A percentile compares a stretch with the other conserved stretches of the same genome.
Evolutionary conservation across 1,140 invertebrate genomes (phyloP).

Genomic region (Alviniconcha marisindica): DNA sequence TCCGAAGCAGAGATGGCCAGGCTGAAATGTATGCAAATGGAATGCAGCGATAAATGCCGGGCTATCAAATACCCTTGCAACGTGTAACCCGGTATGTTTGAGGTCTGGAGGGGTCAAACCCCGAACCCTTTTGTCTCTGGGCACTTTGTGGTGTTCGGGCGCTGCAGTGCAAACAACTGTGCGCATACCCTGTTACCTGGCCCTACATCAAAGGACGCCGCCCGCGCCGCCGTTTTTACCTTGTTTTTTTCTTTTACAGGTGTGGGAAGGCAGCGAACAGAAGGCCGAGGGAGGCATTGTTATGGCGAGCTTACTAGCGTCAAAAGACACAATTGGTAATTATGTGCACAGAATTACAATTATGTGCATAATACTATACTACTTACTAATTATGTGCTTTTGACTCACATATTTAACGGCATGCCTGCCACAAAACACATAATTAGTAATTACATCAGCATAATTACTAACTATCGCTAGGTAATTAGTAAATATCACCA

Average conservation of each 20-base stretch:
- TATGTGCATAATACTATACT: too few species aligned
- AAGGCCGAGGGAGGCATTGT: too few species aligned
- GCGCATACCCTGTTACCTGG: constrained; percentile 1
- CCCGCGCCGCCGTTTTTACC: constrained; percentile 1
- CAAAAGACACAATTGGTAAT: too few species aligned
- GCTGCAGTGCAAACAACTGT: constrained; percentile 13
- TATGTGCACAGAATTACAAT: too few species aligned
- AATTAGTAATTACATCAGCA: too few species aligned
- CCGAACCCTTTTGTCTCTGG: not conserved
- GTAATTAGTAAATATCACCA: too few species aligned
- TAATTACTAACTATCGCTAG: too few species aligned
- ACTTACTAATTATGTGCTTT: too few species aligned
- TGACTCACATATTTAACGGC: too few species aligned
- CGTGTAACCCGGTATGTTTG: constrained; percentile 1
- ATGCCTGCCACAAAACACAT: too few species aligned
- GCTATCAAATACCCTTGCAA: not conserved
- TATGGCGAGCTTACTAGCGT: too few species aligned
- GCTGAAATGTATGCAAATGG: constrained; percentile 9
- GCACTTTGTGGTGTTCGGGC: not conserved
- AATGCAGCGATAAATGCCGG: constrained; percentile 19
- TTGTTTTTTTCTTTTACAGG: not conserved
- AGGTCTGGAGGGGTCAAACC: not conserved
- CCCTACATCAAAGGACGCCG: constrained; percentile 15
- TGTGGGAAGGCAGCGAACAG: not conserved
- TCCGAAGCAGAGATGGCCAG: too few species aligned